Evolutionary conservation across 2,113 vertebrate species (phyloP).

Genomic region (Lethenteron camtschaticum): DNA sequence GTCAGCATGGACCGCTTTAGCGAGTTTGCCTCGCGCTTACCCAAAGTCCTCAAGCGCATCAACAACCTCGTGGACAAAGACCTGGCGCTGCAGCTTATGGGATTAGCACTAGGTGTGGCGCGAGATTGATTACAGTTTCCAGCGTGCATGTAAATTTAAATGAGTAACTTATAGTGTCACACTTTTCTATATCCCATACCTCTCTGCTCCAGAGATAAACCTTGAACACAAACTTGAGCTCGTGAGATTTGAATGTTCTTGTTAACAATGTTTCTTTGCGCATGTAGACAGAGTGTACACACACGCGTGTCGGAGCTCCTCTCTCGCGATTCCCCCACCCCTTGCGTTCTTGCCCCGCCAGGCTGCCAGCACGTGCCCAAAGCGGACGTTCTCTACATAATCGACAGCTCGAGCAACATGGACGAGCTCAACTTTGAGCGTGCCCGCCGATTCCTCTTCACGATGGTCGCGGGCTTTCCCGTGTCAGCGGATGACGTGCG

Average conservation of each 20-base stretch:
- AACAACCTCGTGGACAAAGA: not conserved
- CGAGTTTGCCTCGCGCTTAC: not conserved
- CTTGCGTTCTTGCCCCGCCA: not conserved
- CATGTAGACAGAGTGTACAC: too few species aligned
- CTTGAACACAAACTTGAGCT: too few species aligned
- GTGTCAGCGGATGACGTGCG: slow-evolving; percentile 39
- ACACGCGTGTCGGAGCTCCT: too few species aligned
- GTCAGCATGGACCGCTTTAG: too few species aligned
- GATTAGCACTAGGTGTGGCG: slow-evolving; percentile 1
- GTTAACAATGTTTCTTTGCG: too few species aligned
- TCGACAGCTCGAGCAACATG: not conserved
- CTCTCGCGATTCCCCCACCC: too few species aligned
- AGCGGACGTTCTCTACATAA: not conserved
- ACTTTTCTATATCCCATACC: too few species aligned
- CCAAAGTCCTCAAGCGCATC: not conserved
- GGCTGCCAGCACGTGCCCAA: slow-evolving; percentile 4
- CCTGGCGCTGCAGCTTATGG: slow-evolving; percentile 1
- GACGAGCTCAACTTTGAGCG: slow-evolving; percentile 3
- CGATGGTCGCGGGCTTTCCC: slow-evolving; percentile 48
- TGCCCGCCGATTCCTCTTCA: slow-evolving; percentile 22
- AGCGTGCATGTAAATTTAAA: too few species aligned
- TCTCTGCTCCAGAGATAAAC: too few species aligned
- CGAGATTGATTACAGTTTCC: too few species aligned
- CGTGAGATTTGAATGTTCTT: too few species aligned
- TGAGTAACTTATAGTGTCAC: too few species aligned